Percentiles rank a stretch among this genome's conserved stretches.
Evolutionary conservation across 2,797 vertebrate species (phyloP).

Genomic region (Pipistrellus pipistrellus): DNA sequence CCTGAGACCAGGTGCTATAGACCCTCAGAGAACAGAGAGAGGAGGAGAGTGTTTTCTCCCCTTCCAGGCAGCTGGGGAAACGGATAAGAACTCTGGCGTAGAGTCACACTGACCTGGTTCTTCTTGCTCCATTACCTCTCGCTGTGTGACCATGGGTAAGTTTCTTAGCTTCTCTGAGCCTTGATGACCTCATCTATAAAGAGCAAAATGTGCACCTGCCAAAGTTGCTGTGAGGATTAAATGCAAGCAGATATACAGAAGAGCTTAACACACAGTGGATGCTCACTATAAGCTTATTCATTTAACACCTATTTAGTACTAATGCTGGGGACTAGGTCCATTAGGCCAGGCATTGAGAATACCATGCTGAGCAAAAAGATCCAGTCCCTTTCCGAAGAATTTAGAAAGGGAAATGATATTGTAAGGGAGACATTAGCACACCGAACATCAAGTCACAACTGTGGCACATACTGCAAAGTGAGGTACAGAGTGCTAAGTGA

Average conservation of each 20-base stretch:
- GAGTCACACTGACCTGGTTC: neutral
- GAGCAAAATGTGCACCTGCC: neutral
- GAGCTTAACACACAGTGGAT: neutral
- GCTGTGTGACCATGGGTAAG: neutral
- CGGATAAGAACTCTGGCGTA: neutral
- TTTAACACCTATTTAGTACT: neutral
- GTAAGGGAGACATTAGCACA: neutral
- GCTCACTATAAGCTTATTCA: neutral
- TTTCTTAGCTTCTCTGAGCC: conserved; percentile 24
- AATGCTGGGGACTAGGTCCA: neutral
- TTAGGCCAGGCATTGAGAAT: neutral
- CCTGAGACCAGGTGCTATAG: too few species aligned
- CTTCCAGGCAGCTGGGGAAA: neutral
- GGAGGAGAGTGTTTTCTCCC: neutral
- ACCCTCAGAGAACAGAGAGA: neutral
- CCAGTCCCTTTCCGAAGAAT: neutral
- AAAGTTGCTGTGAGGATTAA: neutral
- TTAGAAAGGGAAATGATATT: neutral
- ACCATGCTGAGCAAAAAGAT: neutral
- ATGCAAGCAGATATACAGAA: neutral
- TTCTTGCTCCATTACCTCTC: neutral
- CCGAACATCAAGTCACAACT: neutral
- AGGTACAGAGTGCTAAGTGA: neutral
- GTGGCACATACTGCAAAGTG: neutral
- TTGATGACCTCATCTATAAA: neutral